These are phyloP conservation scores for Agonopterix subpropinquella DNA, from an alignment of 2,888 invertebrate species.

Conservation along the genomic window DNA sequence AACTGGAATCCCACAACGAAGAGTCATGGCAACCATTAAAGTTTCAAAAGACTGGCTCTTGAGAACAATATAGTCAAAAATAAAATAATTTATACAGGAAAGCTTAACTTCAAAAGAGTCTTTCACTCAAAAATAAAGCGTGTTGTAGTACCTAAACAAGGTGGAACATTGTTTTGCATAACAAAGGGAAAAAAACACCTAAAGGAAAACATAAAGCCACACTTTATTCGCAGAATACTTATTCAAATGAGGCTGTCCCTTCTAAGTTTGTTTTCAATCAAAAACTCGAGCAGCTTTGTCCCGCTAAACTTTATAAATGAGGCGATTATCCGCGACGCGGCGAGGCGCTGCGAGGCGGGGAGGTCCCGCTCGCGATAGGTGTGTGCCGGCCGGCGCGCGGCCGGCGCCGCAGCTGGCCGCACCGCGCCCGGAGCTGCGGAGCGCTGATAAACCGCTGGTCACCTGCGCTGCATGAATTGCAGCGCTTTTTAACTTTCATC, in stretches of 20 bases:
- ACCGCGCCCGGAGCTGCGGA: slow-evolving; percentile 39
- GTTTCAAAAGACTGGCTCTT: slow-evolving; percentile 62
- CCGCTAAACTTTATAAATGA: slow-evolving; percentile 76
- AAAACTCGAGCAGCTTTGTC: slow-evolving; percentile 74
- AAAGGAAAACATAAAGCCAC: slow-evolving; percentile 76
- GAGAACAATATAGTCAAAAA: slow-evolving; percentile 71
- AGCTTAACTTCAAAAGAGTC: slow-evolving; percentile 76
- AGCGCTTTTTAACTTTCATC: slow-evolving; percentile 72
- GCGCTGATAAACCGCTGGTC: slow-evolving; percentile 69
- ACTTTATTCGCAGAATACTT: slow-evolving; percentile 76
- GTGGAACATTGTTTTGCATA: slow-evolving; percentile 76
- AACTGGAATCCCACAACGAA: slow-evolving; percentile 36
- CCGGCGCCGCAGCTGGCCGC: slow-evolving; percentile 6
- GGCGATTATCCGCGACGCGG: slow-evolving; percentile 68
- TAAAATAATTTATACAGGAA: slow-evolving; percentile 74
- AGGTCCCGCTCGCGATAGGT: slow-evolving; percentile 53
- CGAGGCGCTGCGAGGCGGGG: slow-evolving; percentile 8
- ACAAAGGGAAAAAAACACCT: slow-evolving; percentile 74
- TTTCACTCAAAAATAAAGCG: slow-evolving; percentile 76
- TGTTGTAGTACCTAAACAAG: slow-evolving; percentile 75
- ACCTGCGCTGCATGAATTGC: slow-evolving; percentile 73
- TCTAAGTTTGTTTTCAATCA: slow-evolving; percentile 77
- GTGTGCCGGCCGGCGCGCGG: slow-evolving; percentile 27
- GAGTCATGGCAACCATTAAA: slow-evolving; percentile 58
- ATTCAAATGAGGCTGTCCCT: slow-evolving; percentile 76